These are phyloP conservation scores for Chloroceryle amazona DNA, from an alignment of 2,797 vertebrate genomes.

Conservation along the genomic window DNA sequence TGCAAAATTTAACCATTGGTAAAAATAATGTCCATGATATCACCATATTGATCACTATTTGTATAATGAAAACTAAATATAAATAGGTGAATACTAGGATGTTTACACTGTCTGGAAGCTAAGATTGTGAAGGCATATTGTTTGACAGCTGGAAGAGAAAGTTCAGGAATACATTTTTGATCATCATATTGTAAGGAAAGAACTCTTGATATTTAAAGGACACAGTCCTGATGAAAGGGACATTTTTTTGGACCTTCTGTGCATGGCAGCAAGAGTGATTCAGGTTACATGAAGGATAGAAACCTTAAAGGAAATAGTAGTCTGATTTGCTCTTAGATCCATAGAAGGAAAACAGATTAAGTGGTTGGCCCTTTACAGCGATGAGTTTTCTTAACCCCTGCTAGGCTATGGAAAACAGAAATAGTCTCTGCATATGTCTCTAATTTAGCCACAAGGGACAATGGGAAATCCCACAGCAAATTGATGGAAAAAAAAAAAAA, in stretches of 20 bases:
- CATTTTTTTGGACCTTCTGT: not conserved
- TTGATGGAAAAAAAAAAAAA: not conserved
- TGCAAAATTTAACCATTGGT: not conserved
- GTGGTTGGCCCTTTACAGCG: not conserved
- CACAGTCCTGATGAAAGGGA: not conserved
- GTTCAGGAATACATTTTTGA: not conserved
- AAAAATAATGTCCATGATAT: not conserved
- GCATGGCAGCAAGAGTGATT: not conserved
- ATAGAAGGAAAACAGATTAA: not conserved
- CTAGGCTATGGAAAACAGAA: not conserved
- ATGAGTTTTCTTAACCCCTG: not conserved
- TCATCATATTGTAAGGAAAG: not conserved
- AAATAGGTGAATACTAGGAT: not conserved
- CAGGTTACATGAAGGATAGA: not conserved
- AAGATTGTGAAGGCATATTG: not conserved
- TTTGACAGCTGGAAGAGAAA: not conserved
- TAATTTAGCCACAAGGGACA: not conserved
- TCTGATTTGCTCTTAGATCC: not conserved
- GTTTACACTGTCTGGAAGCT: not conserved
- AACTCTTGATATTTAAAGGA: not conserved
- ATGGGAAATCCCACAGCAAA: not conserved
- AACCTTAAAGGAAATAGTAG: not conserved
- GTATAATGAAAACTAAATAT: not conserved
- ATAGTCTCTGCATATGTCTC: not conserved
- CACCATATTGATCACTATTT: not conserved